Evolutionary conservation across 2,113 vertebrate species (phyloP).

Genomic region (Montifringilla adamsi): DNA sequence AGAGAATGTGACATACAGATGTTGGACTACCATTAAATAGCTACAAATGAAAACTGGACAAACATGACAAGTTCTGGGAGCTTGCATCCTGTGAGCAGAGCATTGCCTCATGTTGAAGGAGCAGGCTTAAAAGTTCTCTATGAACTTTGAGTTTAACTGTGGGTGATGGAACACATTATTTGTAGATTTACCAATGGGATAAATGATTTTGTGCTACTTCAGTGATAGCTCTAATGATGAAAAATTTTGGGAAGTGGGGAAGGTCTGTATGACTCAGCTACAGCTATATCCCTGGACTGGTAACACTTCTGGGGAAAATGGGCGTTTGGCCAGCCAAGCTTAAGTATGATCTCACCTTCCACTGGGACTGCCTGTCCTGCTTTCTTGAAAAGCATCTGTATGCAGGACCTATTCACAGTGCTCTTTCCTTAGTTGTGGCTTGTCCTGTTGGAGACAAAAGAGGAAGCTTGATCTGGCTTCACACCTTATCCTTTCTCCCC

Average conservation of each 20-base stretch:
- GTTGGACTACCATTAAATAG: neutral
- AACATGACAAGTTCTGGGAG: neutral
- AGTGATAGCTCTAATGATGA: constrained; percentile 2
- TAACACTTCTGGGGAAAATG: constrained; percentile 31
- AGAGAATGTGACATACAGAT: constrained; percentile 4
- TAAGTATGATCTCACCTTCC: constrained; percentile 54
- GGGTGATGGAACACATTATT: neutral
- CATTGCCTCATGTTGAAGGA: neutral
- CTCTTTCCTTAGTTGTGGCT: constrained; percentile 14
- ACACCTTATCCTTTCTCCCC: constrained; percentile 61
- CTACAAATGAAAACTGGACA: neutral
- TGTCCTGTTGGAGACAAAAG: constrained; percentile 35
- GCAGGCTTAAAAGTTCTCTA: neutral
- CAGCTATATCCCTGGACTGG: constrained; percentile 9
- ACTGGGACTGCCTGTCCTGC: constrained; percentile 9
- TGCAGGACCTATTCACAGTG: neutral
- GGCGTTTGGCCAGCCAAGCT: neutral
- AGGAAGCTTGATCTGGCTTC: constrained; percentile 47
- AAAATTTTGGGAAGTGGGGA: neutral
- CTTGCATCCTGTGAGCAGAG: neutral
- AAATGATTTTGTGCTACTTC: neutral
- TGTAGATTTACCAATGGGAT: neutral
- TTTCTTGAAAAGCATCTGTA: constrained; percentile 43
- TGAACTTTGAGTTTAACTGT: neutral
- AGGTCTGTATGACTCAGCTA: neutral